A percentile compares a stretch with the other conserved stretches of the same genome.
phyloP scores from a whole-genome alignment of 2,797 vertebrate genomes.

The Avahi laniger region DNA sequence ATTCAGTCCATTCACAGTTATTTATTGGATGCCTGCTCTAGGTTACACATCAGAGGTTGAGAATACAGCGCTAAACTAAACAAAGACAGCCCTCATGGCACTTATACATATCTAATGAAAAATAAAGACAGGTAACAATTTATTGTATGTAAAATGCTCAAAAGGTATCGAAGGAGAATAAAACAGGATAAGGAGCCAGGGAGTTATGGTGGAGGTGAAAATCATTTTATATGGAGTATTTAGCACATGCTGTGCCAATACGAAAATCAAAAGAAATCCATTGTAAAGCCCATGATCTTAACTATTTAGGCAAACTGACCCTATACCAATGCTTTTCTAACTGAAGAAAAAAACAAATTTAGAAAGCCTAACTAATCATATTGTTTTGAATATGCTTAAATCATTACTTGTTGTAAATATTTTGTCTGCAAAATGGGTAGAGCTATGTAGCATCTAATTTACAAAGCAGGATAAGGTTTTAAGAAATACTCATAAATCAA shows the following conservation, averaged over 20 bases:
- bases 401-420: neutral
- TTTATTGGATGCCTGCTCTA: neutral
- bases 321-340: neutral
- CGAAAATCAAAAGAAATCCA: neutral
- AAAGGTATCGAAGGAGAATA: neutral
- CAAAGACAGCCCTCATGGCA: neutral
- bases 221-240: neutral
- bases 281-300: neutral
- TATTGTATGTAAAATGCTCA: neutral
- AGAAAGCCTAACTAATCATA: neutral
- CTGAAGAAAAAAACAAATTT: neutral
- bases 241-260: neutral
- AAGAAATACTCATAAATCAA: neutral
- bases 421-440: constrained; percentile 12
- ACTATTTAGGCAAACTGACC: neutral
- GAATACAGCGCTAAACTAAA: neutral
- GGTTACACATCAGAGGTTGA: neutral
- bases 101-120: neutral
- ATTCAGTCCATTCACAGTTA: neutral
- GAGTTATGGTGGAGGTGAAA: neutral
- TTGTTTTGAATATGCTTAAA: neutral
- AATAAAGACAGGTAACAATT: neutral
- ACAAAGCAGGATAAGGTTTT: neutral
- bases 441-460: constrained; percentile 12
- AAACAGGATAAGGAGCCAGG: neutral